Evolutionary conservation across 2,888 invertebrate genomes (phyloP), one percentile per base, ranked within the genome.

Genomic region (Lacanobia wlatinum): DNA sequence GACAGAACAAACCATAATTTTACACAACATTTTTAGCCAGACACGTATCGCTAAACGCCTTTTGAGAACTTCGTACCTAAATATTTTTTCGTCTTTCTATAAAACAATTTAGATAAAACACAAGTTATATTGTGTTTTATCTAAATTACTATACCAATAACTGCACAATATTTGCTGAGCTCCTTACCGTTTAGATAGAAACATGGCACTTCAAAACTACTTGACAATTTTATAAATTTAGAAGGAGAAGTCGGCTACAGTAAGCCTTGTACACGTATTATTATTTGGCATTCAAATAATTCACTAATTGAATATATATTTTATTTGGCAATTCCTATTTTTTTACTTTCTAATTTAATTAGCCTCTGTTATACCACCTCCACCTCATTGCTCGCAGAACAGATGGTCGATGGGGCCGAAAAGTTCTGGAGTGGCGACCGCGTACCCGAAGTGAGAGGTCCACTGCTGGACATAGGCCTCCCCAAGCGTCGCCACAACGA

Each of bases 251-350:
- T 59, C 48, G 61, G 68, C 18, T 5, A 10, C 18, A 18, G 5
- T 4, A 34, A 18, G 48, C 18, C 18, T 48, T 48, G 48, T 48
- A 48, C 7, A 18, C 8, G 1, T 48, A 16, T 18, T n/a, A 46
- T 65, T 23, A 23, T 14, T 52, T 62, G 52, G 58, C 62, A 48
- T 34, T 16, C 28, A 58, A 18, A 40, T 48, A 53, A n/a, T 59
- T 59, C 1, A 28, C 38, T 28, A 58, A 16, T 18, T 48, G 6
- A 6, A 6, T 48, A 48, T n/a, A 66, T 34, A 61, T 55, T 2
- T 52, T 71, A 59, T 67, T 78, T 78, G 67, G 60, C 60, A 78
- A 46, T 59, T 76, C 38, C 40, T 69, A 65, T 65, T 56, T 9
- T n/a, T 72, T 28, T 2, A 3, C 4, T 28, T 16, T 46, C 28